Conservation (phyloP, 2,888 invertebrate species). For the Scaptomyza cyrtandrae region DNA sequence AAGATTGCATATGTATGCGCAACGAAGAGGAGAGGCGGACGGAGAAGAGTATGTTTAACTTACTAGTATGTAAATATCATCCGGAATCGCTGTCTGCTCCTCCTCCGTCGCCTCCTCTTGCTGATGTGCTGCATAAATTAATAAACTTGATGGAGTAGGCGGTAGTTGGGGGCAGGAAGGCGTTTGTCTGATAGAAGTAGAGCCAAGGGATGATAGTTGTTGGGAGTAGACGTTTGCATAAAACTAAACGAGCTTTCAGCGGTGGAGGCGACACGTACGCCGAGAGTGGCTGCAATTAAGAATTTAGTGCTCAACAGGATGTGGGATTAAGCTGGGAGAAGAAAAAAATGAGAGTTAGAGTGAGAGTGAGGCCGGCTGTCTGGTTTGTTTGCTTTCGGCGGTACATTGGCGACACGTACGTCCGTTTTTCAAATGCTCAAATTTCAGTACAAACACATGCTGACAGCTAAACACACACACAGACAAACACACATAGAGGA, state of each 20-base stretch:
- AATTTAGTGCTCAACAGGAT: constrained; percentile 64
- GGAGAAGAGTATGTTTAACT: constrained; percentile 46
- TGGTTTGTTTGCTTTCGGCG: constrained; percentile 28
- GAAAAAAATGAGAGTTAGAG: too few species aligned
- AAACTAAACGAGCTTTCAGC: constrained; percentile 73
- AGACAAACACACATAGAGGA: not conserved
- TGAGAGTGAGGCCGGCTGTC: not conserved
- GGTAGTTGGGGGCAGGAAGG: not conserved
- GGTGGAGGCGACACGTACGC: constrained; percentile 65
- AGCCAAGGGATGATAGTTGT: not conserved
- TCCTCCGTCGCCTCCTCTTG: not conserved
- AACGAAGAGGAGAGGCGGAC: constrained; percentile 18
- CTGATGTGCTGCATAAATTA: constrained; percentile 71
- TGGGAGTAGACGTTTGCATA: constrained; percentile 38
- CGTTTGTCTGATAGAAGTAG: not conserved
- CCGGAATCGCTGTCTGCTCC: constrained; percentile 2
- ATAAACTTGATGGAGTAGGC: constrained; percentile 67
- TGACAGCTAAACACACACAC: constrained; percentile 15
- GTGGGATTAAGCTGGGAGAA: not conserved
- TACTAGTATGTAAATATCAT: constrained; percentile 46
- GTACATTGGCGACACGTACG: constrained; percentile 45
- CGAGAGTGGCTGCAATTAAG: constrained; percentile 74
- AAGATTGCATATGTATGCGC: constrained; percentile 68
- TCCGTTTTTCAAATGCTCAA: constrained; percentile 52
- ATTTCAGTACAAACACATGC: constrained; percentile 51